Evolutionary conservation across 2,888 invertebrate species (phyloP).

Genomic region (Luperina testacea): DNA sequence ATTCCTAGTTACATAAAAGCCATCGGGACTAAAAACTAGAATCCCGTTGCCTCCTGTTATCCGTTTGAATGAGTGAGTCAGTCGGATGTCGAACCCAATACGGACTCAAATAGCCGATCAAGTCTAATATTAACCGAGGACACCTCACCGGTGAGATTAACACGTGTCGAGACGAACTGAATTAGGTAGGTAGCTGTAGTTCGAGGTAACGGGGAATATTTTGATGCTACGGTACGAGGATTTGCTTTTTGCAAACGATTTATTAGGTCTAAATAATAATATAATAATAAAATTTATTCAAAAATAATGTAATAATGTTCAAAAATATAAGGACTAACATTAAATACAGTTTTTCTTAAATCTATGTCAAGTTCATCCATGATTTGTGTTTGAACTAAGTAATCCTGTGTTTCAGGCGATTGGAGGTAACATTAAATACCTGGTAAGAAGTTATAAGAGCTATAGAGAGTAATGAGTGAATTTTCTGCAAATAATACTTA

Average conservation of each 20-base stretch:
- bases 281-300: too few relatives aligned
- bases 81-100: slow-evolving; percentile 64
- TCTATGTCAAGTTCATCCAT: too few relatives aligned
- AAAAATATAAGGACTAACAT: too few relatives aligned
- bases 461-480: not conserved
- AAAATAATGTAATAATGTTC: too few relatives aligned
- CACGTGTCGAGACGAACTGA: slow-evolving; percentile 43
- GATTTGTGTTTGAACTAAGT: too few relatives aligned
- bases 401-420: too few relatives aligned
- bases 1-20: not conserved
- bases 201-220: slow-evolving; percentile 19
- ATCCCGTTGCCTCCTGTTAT: slow-evolving; percentile 31
- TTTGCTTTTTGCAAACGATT: slow-evolving; percentile 20
- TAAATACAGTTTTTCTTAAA: too few relatives aligned
- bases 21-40: slow-evolving; percentile 37
- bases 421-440: too few relatives aligned
- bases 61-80: slow-evolving; percentile 59
- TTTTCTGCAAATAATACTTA: not conserved
- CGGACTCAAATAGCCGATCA: slow-evolving; percentile 58
- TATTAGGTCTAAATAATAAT: not conserved
- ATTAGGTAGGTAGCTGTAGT: not conserved
- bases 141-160: slow-evolving; percentile 60
- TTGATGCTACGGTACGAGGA: not conserved
- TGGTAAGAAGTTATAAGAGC: not conserved
- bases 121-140: slow-evolving; percentile 62